Conservation (phyloP, 2,888 invertebrate genomes). For the Rutpela maculata region DNA sequence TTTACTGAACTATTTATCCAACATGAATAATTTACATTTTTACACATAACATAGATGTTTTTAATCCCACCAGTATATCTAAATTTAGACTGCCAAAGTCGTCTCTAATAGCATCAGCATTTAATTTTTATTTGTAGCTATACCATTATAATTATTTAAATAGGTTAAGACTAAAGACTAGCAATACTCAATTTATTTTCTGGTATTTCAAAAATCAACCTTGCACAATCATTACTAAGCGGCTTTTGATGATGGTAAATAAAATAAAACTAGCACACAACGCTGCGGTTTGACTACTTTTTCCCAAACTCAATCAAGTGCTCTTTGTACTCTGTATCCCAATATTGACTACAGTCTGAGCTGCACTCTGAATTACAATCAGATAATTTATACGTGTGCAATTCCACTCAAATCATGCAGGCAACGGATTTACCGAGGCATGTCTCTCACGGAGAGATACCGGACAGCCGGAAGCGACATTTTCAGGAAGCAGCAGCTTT, state of each 20-base stretch:
- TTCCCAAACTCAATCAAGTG: not conserved
- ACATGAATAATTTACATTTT: too few relatives aligned
- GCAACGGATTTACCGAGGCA: constrained; percentile 1
- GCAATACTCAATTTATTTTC: not conserved
- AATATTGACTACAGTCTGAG: constrained; percentile 1
- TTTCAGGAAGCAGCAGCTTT: not conserved
- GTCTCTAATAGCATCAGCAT: too few relatives aligned
- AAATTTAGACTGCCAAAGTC: too few relatives aligned
- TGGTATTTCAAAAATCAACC: not conserved
- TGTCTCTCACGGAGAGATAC: not conserved
- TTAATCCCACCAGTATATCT: too few relatives aligned
- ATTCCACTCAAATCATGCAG: not conserved
- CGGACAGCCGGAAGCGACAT: not conserved
- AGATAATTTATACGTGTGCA: constrained; percentile 10
- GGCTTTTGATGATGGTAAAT: constrained; percentile 2
- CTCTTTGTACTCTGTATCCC: constrained; percentile 1
- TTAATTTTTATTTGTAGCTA: too few relatives aligned
- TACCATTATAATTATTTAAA: too few relatives aligned
- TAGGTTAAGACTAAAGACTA: too few relatives aligned
- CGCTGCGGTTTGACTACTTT: not conserved
- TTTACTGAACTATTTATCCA: too few relatives aligned
- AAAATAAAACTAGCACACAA: not conserved
- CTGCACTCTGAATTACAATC: constrained; percentile 16
- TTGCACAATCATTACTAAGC: not conserved
- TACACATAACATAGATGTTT: too few relatives aligned